A percentile compares a stretch with the other conserved stretches of the same genome.
These are phyloP conservation scores for Ictidomys tridecemlineatus DNA, from an alignment of 2,113 vertebrate genomes.

Conservation along the genomic window DNA sequence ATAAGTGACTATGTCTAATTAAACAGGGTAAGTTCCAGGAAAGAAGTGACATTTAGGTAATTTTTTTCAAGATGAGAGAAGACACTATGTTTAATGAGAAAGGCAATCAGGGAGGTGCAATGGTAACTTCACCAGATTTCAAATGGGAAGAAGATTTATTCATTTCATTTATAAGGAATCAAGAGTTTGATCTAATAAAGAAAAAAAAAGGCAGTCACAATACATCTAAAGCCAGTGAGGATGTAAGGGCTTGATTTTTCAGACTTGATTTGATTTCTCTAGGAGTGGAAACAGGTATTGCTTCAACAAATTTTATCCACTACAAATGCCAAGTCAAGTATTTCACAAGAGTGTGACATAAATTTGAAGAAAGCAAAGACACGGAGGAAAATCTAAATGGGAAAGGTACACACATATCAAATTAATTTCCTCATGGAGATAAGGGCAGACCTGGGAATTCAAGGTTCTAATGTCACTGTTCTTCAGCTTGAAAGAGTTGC, in stretches of 20 bases:
- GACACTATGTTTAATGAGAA: background rate
- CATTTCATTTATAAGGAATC: conserved; percentile 25
- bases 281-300: background rate
- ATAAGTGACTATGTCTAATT: background rate
- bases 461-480: background rate
- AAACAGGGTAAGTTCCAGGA: background rate
- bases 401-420: background rate
- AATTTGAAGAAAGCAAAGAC: conserved; percentile 37
- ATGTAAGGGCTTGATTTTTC: conserved; percentile 37
- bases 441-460: background rate
- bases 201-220: background rate
- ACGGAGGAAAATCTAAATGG: background rate
- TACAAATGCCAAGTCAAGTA: background rate
- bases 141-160: background rate
- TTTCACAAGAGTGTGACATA: background rate
- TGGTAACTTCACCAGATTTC: background rate
- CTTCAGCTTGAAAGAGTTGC: background rate
- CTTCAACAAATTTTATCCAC: background rate
- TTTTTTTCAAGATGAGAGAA: background rate
- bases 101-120: background rate
- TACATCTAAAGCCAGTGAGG: conserved; percentile 8
- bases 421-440: background rate
- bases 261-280: conserved; percentile 18
- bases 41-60: background rate
- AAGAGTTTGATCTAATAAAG: background rate